Conservation (phyloP, 2,113 vertebrate species). For the Spheniscus mendiculus region DNA sequence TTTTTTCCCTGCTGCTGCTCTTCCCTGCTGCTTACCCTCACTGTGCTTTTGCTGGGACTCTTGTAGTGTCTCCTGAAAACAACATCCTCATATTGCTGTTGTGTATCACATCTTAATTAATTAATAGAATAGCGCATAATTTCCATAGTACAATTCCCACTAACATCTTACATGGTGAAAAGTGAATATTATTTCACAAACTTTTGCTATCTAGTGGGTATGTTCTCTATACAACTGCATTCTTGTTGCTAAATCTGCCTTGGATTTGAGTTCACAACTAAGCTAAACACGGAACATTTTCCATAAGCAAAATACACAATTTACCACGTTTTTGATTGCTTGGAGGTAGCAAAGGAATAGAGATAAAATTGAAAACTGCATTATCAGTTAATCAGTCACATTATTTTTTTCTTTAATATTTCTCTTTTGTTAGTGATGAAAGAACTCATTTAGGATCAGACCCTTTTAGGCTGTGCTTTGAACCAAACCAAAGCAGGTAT, state of each 20-base stretch:
- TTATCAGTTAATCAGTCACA: constrained; percentile 9
- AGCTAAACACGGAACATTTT: constrained; percentile 8
- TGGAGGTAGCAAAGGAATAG: background rate
- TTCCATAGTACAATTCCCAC: background rate
- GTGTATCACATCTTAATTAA: background rate
- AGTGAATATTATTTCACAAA: background rate
- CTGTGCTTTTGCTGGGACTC: background rate
- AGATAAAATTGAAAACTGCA: constrained; percentile 28
- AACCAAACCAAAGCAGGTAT: background rate
- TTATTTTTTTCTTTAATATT: background rate
- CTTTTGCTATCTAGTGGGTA: background rate
- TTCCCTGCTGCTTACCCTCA: background rate
- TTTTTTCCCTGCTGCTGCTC: background rate
- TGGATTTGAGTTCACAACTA: background rate
- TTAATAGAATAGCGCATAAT: background rate
- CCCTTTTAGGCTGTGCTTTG: background rate
- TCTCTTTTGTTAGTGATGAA: background rate
- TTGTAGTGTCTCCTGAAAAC: background rate
- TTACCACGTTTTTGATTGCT: constrained; percentile 25
- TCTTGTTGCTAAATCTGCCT: background rate
- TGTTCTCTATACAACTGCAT: background rate
- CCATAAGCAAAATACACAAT: constrained; percentile 21
- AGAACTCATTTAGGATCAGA: background rate
- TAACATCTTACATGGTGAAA: background rate
- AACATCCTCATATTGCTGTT: background rate